phyloP scores from a whole-genome alignment of 1,140 invertebrate genomes.

The Neotoxoptera formosana region DNA sequence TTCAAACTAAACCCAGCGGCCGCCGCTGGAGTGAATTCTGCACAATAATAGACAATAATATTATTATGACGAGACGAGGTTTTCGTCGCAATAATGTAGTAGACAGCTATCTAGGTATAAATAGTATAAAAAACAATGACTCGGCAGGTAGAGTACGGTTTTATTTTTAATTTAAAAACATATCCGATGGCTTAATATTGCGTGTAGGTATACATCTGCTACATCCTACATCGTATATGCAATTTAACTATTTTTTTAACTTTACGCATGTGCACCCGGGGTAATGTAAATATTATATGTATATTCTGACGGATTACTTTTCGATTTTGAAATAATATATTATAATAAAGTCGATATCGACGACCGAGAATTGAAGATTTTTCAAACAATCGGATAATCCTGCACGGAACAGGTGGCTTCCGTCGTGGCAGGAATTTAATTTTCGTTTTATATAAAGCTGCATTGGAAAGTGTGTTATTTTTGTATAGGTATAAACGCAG shows the following conservation, averaged over 20 bases:
- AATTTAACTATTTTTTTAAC: too few species aligned
- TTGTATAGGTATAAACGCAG: not conserved
- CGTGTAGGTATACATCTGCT: not conserved
- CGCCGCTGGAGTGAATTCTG: too few species aligned
- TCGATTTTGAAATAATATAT: not conserved
- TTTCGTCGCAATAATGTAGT: not conserved
- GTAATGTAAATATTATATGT: not conserved
- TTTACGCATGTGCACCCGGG: too few species aligned
- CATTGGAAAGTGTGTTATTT: conserved; percentile 11
- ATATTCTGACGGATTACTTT: not conserved
- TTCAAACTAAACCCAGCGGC: not conserved
- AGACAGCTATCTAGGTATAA: too few species aligned
- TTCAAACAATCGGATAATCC: not conserved
- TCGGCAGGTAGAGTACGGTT: not conserved
- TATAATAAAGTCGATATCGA: not conserved
- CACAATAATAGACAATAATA: not conserved
- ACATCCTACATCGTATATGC: not conserved
- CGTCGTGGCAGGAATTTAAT: not conserved
- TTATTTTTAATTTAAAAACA: not conserved
- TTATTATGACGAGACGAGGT: not conserved
- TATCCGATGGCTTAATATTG: not conserved
- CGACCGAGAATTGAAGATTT: not conserved
- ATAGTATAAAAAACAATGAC: not conserved
- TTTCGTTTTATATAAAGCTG: not conserved
- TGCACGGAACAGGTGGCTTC: not conserved